phyloP scores from a whole-genome alignment of 2,797 vertebrate genomes.

The Phataginus tetradactyla region DNA sequence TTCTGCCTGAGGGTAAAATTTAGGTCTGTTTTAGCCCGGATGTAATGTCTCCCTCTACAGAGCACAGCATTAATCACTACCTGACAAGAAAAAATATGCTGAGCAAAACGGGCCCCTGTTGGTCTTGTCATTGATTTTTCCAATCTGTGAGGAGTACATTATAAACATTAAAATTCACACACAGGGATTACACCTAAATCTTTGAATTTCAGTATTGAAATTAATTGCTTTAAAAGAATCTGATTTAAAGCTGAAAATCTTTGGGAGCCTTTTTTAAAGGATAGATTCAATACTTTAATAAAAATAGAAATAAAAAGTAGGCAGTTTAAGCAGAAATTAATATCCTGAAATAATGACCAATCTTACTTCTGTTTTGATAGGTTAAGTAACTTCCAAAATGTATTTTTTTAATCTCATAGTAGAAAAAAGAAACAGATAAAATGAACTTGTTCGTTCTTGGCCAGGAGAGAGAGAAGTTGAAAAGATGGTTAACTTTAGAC shows the following conservation, averaged over 20 bases:
- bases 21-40: conserved; percentile 88
- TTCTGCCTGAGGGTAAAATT: conserved; percentile 91
- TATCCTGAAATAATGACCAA: conserved; percentile 35
- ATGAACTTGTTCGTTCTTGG: not conserved
- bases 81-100: conserved; percentile 85
- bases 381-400: not conserved
- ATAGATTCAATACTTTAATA: conserved; percentile 43
- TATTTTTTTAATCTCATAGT: not conserved
- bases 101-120: conserved; percentile 83
- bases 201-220: conserved; percentile 75
- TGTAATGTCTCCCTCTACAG: conserved; percentile 90
- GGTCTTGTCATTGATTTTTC: conserved; percentile 82
- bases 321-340: conserved; percentile 8
- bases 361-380: conserved; percentile 56
- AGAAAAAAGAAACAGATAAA: not conserved
- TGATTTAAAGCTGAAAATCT: conserved; percentile 83
- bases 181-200: conserved; percentile 77
- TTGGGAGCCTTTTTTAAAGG: conserved; percentile 82
- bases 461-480: not conserved
- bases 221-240: conserved; percentile 80
- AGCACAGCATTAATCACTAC: conserved; percentile 89
- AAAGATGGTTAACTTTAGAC: conserved; percentile 25
- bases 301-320: conserved; percentile 48
- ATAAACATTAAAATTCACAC: conserved; percentile 84
- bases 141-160: conserved; percentile 83